These are phyloP conservation scores for Anastatus disparis DNA, from an alignment of 1,140 invertebrate species.

Conservation along the genomic window DNA sequence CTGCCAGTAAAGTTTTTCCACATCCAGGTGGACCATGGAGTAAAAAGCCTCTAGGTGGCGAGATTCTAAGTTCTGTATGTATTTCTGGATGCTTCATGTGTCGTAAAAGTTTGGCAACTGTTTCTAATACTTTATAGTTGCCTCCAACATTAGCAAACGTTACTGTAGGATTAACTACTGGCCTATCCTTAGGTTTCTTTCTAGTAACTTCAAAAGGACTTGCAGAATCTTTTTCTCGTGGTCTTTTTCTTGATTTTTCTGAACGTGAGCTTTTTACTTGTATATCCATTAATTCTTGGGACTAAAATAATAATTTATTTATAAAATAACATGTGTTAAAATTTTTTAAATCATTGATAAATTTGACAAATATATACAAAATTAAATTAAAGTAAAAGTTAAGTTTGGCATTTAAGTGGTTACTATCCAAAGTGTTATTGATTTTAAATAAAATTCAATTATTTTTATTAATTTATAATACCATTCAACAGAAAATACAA, in stretches of 20 bases:
- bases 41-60: constrained; percentile 84
- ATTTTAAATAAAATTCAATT: no score
- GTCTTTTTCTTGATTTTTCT: constrained; percentile 58
- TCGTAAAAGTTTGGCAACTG: constrained; percentile 82
- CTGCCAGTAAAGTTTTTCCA: constrained; percentile 90
- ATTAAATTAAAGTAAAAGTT: no score
- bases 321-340: no score
- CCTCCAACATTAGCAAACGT: constrained; percentile 82
- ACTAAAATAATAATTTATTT: constrained; percentile 35
- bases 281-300: constrained; percentile 9
- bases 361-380: background rate
- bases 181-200: constrained; percentile 53
- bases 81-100: constrained; percentile 88
- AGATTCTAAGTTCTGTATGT: constrained; percentile 81
- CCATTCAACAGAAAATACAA: no score
- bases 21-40: constrained; percentile 93
- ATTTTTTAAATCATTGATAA: background rate
- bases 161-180: constrained; percentile 63
- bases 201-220: constrained; percentile 49
- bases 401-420: no score
- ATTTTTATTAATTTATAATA: no score
- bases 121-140: constrained; percentile 76
- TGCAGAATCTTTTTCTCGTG: constrained; percentile 62
- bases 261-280: background rate
- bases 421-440: no score